Evolutionary conservation across 2,797 vertebrate species (phyloP).

Genomic region (Tapirus indicus): DNA sequence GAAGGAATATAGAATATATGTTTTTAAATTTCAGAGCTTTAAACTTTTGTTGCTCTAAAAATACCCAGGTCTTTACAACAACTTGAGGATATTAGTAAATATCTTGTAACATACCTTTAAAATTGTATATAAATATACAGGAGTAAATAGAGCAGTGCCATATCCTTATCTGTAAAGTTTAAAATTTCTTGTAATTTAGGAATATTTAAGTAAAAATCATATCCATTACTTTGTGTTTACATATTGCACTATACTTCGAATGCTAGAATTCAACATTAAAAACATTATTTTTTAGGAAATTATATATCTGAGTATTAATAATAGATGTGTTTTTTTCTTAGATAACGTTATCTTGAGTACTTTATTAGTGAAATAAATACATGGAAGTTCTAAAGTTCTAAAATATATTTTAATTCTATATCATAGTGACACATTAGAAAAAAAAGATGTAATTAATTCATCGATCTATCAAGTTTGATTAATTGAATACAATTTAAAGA

Average conservation of each 20-base stretch:
- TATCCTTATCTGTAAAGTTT: neutral
- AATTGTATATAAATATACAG: neutral
- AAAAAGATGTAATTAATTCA: neutral
- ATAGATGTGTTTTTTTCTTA: neutral
- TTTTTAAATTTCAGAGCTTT: neutral
- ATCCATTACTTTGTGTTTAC: neutral
- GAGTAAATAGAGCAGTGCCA: neutral
- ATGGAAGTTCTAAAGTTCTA: neutral
- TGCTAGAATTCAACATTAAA: neutral
- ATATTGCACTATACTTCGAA: neutral
- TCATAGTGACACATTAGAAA: neutral
- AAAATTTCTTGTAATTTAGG: neutral
- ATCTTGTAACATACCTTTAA: neutral
- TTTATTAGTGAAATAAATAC: neutral
- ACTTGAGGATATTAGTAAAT: neutral
- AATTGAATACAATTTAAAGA: neutral
- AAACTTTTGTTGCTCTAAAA: neutral
- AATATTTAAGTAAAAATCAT: neutral
- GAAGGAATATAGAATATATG: neutral
- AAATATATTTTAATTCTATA: neutral
- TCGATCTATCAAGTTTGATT: neutral
- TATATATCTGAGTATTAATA: neutral
- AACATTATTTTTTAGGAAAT: neutral
- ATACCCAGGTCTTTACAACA: neutral
- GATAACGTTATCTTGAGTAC: neutral